Conservation (phyloP, 2,113 vertebrate species). For the Dipodomys stephensi region DNA sequence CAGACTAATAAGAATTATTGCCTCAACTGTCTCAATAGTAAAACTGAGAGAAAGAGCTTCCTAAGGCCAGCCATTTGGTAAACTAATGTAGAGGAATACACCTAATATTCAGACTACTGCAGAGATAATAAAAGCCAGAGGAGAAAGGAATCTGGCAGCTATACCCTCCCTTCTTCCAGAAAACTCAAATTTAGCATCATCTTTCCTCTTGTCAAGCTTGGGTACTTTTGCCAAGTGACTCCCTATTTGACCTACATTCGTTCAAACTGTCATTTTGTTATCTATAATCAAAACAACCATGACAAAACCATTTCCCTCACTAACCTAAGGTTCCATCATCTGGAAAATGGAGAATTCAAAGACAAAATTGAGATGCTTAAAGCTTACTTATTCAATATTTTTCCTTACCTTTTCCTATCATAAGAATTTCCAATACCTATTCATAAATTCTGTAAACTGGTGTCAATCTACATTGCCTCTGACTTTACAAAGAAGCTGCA, state of each 20-base stretch:
- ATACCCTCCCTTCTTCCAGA: background rate
- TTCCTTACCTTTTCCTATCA: background rate
- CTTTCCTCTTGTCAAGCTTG: background rate
- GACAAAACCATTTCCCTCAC: background rate
- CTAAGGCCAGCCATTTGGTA: background rate
- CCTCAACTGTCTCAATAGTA: background rate
- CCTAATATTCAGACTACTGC: background rate
- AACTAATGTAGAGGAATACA: background rate
- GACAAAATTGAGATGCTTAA: background rate
- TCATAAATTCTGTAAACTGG: background rate
- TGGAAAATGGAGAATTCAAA: background rate
- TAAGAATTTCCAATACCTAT: background rate
- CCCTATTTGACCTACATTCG: background rate
- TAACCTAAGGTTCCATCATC: background rate
- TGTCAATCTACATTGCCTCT: background rate
- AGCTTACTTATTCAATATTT: background rate
- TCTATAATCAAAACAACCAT: background rate
- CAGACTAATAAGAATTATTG: background rate
- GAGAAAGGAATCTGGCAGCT: background rate
- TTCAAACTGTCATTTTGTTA: background rate
- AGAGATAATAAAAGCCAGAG: background rate
- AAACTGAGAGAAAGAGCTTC: background rate
- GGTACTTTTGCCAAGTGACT: background rate
- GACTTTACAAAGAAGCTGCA: background rate
- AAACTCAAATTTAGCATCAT: background rate